Conservation (phyloP, 2,797 vertebrate genomes). For the Okamejei kenojei region DNA sequence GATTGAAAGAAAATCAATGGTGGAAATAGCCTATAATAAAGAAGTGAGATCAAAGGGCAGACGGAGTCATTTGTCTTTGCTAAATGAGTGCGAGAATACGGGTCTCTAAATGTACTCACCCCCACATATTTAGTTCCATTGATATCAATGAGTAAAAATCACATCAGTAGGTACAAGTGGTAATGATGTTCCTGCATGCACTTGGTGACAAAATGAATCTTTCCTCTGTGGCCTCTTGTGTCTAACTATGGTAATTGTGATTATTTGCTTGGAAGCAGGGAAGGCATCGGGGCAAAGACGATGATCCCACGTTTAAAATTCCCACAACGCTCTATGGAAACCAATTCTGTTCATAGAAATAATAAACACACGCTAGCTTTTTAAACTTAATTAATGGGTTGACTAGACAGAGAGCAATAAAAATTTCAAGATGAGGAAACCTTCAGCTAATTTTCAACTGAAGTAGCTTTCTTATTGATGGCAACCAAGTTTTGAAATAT, state of each 20-base stretch:
- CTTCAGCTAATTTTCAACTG: neutral
- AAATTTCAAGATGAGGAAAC: neutral
- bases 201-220: neutral
- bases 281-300: neutral
- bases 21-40: too few relatives aligned
- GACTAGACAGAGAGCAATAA: neutral
- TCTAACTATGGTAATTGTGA: neutral
- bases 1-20: neutral
- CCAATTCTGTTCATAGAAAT: neutral
- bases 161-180: too few relatives aligned
- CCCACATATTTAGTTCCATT: too few relatives aligned
- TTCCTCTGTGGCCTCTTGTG: neutral
- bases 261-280: neutral
- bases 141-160: too few relatives aligned
- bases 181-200: too few relatives aligned
- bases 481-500: neutral
- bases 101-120: too few relatives aligned
- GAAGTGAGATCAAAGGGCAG: too few relatives aligned
- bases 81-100: too few relatives aligned
- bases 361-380: neutral
- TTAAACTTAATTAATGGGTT: neutral
- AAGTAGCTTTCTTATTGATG: neutral
- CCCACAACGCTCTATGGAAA: neutral
- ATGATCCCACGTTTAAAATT: neutral
- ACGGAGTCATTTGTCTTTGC: too few relatives aligned